phyloP scores from a whole-genome alignment of 35 echinoderm and acorn worm genomes.

The Heliocidaris tuberculata region DNA sequence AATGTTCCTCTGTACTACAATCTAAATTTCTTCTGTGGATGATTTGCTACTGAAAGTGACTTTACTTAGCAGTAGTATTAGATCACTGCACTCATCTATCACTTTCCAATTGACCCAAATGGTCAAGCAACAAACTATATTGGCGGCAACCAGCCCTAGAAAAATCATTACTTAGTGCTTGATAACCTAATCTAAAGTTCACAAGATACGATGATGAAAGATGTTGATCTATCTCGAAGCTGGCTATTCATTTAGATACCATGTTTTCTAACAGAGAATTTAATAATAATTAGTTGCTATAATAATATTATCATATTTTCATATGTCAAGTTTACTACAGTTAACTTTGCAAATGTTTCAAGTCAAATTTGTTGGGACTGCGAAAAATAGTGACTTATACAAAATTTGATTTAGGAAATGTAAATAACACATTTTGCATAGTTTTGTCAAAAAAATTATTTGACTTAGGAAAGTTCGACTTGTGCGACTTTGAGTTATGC shows the following conservation, averaged over 20 bases:
- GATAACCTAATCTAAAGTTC: conserved; percentile 3
- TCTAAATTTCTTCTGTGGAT: not conserved
- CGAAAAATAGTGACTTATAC: too few species aligned
- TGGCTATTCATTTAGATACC: not conserved
- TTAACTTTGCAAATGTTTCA: too few species aligned
- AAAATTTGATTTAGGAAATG: too few species aligned
- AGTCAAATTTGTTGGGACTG: too few species aligned
- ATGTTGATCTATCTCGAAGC: not conserved
- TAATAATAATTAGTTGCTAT: too few species aligned
- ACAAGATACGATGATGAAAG: not conserved
- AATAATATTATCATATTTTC: too few species aligned
- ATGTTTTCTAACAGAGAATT: too few species aligned
- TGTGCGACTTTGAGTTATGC: too few species aligned
- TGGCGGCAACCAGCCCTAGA: not conserved
- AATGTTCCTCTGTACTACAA: not conserved
- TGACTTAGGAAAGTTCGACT: too few species aligned
- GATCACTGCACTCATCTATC: not conserved
- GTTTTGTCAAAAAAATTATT: too few species aligned
- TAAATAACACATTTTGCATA: too few species aligned
- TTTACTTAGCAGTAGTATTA: not conserved
- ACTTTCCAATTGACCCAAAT: not conserved
- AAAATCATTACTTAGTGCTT: not conserved
- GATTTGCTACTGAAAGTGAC: not conserved
- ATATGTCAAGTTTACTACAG: too few species aligned
- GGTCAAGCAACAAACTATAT: not conserved